Base-by-base conservation (phyloP, 92 coral and sea anemone species). In the Siderastrea radians region DNA sequence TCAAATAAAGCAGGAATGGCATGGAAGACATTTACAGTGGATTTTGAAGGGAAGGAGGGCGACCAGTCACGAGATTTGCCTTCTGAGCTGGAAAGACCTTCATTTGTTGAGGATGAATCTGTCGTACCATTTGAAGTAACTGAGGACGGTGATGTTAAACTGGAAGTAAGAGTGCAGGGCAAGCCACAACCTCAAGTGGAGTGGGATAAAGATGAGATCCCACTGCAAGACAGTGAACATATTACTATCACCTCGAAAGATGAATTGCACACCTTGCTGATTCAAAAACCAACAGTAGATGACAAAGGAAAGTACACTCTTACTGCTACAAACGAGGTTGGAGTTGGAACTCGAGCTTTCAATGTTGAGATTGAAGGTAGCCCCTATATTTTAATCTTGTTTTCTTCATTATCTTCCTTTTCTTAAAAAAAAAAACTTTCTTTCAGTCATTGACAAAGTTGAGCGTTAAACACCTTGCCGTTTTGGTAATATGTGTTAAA, bases 191-290 rank as follows among this genome's bases (percentile, higher is more conserved):
- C 99, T 50, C 77, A 83, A 13, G 88, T 96, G 7, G 87, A 90
- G 64, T 95, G 98, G 99, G 87, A 93, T 55, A 96, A 96, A 80
- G 99, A 93, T 71, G 90, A 90, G 52, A 89, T 90, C 53, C 93
- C 91, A 1, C 74, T 94, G 52, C 78, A 72, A 74, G 89, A 83
- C 72, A 88, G 80, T 67, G 88, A 83, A 53, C 96, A 90, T 74
- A 72, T 86, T 66, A 75, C 76, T 14, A 89, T 96, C 55, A 84
- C 96, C 19, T 90, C 87, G 44, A 78, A 93, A 68, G 98, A 89
- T 59, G 92, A 92, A 81, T 71, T 88, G 54, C 87, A 86, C 77
- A 85, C 95, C 11, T 75, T 94, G 65, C 77, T 86, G 47, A 94
- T 94, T 80, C 61, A 86, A 64, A 78, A 79, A n/a, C 95, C 95